These are phyloP conservation scores for Anser brachyrhynchus DNA, from an alignment of 2,113 vertebrate genomes.

Conservation along the genomic window DNA sequence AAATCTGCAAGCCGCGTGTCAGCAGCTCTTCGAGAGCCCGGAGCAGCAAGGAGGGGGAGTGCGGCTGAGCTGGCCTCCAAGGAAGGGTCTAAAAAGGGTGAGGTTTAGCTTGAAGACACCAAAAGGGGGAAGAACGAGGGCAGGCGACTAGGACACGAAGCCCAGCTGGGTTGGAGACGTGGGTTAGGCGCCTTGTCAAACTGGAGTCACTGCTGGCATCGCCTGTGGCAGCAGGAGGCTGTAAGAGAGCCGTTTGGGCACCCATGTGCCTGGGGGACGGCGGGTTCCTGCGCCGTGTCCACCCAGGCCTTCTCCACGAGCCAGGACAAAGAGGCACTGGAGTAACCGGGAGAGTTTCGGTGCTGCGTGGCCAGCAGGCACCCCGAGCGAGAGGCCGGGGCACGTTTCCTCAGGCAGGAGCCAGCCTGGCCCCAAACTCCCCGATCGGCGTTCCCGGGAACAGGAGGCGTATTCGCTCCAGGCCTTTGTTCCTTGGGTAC, in stretches of 20 bases:
- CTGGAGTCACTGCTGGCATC: accelerated
- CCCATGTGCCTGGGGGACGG: accelerated
- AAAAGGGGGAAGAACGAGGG: not conserved
- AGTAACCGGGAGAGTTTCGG: not conserved
- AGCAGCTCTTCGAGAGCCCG: too few relatives aligned
- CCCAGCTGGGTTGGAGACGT: too few relatives aligned
- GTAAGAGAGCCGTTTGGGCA: not conserved
- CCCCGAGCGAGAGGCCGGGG: too few relatives aligned
- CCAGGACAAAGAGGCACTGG: not conserved
- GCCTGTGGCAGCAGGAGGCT: not conserved
- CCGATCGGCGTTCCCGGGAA: not conserved
- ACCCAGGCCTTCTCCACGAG: not conserved
- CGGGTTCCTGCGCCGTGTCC: not conserved
- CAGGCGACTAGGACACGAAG: too few relatives aligned
- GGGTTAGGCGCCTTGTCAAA: not conserved
- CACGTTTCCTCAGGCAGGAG: not conserved
- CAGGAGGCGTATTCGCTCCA: not conserved
- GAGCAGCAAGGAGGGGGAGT: too few relatives aligned
- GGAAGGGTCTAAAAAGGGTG: not conserved
- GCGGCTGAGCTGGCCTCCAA: not conserved
- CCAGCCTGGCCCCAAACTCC: not conserved
- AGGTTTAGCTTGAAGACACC: not conserved
- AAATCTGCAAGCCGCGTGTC: too few relatives aligned
- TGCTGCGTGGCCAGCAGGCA: too few relatives aligned
- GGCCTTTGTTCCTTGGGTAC: not conserved